Base-by-base conservation (phyloP, 2,113 vertebrate genomes). In the Marcusenius ussheri region DNA sequence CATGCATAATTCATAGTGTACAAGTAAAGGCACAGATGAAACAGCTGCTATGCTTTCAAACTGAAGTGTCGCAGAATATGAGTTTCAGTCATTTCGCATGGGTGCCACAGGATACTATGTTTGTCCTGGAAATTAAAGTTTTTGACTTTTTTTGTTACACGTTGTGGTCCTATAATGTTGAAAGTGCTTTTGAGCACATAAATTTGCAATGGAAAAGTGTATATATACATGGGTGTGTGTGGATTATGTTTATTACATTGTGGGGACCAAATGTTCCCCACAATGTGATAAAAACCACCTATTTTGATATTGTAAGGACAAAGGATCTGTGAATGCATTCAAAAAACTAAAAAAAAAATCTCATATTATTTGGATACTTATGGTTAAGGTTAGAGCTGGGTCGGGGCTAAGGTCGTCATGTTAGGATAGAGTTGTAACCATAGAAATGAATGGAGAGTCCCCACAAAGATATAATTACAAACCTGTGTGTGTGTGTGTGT, bases 1-100 rank as follows among this genome's bases (percentile, higher is more conserved):
- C 17, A 90, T 90, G 45, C 90, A 92, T 95, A 91, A 93, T 94
- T 94, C 89, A 92, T 92, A 74, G 39, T 27, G 50, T 62, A 80
- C 85, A 89, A 70, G 53, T 89, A 90, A 89, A 0, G 80, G 91
- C 89, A 89, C 86, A 86, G 91, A 92, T 46, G 24, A n/a, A 47
- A 49, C 27, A n/a, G 21, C 70, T 47, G 42, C 47, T 39, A 46
- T n/a, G 8, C 42, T 90, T 90, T 51, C 42, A 87, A 77, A 21
- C 21, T 56, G 42, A 53, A 88, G 27, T 83, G 45, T 84, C 1
- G 24, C 42, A 74, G 21, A 27, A 31, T 10, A 70, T 74, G 39
- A 74, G 58, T 27, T 21, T 49, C 62, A 31, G 45, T 77, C 10
- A 49, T n/a, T 49, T 49, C 19, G 7, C 51, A 88, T 46, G 56